Conservation (phyloP, 2,888 invertebrate genomes). For the Petrophora chlorosata region DNA sequence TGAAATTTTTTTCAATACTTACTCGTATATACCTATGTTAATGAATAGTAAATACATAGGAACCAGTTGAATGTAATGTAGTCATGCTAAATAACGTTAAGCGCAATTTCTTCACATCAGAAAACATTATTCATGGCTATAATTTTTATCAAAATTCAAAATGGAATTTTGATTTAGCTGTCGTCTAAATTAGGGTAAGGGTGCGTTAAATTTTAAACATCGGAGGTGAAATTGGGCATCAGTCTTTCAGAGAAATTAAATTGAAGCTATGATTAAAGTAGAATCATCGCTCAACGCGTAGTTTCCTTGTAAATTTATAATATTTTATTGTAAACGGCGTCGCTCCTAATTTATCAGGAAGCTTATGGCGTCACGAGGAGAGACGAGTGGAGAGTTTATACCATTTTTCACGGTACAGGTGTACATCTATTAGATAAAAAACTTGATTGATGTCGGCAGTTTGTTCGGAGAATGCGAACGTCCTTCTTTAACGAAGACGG, state of each 20-base stretch:
- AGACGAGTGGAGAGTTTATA: constrained; percentile 44
- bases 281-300: neutral
- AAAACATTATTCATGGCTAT: no score
- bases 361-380: constrained; percentile 37
- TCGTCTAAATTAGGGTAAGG: no score
- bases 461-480: constrained; percentile 48
- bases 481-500: constrained; percentile 66
- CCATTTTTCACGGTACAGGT: constrained; percentile 54
- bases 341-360: constrained; percentile 37
- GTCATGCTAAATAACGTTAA: no score
- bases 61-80: no score
- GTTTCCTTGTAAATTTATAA: neutral
- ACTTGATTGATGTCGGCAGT: constrained; percentile 63
- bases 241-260: constrained; percentile 8
- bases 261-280: neutral
- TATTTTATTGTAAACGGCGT: constrained; percentile 16
- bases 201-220: no score
- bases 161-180: neutral
- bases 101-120: no score
- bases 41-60: no score
- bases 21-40: no score
- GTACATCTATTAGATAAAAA: constrained; percentile 50
- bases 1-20: no score
- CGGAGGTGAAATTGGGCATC: no score
- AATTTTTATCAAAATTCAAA: neutral